These are phyloP conservation scores for Sebastes minor DNA, from an alignment of 2,797 vertebrate genomes.

Conservation along the genomic window DNA sequence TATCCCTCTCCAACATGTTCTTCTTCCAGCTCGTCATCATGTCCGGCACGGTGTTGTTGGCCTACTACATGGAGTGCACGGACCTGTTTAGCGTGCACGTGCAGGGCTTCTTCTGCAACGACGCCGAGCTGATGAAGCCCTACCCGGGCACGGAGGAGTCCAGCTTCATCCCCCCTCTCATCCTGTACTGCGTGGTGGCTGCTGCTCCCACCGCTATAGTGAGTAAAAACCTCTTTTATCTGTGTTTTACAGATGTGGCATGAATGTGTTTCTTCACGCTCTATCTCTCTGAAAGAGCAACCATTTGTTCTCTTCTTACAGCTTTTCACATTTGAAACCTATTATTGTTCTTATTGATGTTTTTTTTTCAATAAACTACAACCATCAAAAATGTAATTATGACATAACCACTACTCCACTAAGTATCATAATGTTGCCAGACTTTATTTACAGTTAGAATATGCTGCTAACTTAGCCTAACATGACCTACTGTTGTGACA, in stretches of 20 bases:
- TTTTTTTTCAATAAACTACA: not conserved
- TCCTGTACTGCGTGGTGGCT: constrained; percentile 95
- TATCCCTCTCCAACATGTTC: constrained; percentile 74
- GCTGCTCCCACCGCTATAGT: constrained; percentile 92
- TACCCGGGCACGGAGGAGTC: constrained; percentile 93
- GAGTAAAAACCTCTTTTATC: constrained; percentile 76
- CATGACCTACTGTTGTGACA: not conserved
- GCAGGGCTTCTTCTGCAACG: constrained; percentile 99
- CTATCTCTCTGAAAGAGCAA: not conserved
- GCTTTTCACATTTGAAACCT: not conserved
- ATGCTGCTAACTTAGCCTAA: not conserved
- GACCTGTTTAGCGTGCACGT: constrained; percentile 95
- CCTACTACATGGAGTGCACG: constrained; percentile 98
- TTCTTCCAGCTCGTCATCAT: constrained; percentile 98
- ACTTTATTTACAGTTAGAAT: not conserved
- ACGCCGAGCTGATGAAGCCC: constrained; percentile 96
- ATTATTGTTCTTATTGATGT: not conserved
- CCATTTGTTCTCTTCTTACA: not conserved
- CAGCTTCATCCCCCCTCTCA: constrained; percentile 94
- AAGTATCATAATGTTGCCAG: not conserved
- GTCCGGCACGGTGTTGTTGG: constrained; percentile 95
- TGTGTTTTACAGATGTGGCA: not conserved
- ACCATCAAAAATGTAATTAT: not conserved
- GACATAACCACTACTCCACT: not conserved
- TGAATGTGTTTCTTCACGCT: not conserved